Evolutionary conservation across 2,888 invertebrate genomes (phyloP).

Genomic region (Dioctria linearis): DNA sequence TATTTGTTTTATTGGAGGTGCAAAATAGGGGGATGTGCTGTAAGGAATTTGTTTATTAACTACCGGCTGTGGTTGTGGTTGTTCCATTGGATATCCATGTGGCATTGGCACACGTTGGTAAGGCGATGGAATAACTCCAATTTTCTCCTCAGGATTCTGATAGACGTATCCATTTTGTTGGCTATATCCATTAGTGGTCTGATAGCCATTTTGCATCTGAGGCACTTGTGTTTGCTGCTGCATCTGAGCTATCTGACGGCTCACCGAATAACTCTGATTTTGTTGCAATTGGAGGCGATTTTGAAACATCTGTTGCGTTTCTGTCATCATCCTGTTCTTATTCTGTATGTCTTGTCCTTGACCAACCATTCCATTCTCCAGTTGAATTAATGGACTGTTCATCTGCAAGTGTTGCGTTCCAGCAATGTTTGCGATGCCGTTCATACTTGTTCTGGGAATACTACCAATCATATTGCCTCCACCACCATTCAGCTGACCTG

Average conservation of each 20-base stretch:
- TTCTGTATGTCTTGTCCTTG: constrained; percentile 58
- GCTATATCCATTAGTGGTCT: constrained; percentile 54
- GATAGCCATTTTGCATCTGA: constrained; percentile 48
- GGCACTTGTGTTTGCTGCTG: constrained; percentile 59
- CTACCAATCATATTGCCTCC: constrained; percentile 50
- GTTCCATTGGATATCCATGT: constrained; percentile 71
- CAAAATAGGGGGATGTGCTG: constrained; percentile 77
- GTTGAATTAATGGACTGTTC: constrained; percentile 55
- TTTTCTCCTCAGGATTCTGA: constrained; percentile 53
- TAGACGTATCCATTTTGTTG: constrained; percentile 59
- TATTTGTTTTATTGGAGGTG: constrained; percentile 76
- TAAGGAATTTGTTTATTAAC: constrained; percentile 68
- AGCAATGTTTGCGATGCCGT: constrained; percentile 67
- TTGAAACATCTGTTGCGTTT: constrained; percentile 48
- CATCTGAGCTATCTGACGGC: constrained; percentile 63
- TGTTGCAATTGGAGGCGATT: constrained; percentile 59
- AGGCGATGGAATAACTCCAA: constrained; percentile 68
- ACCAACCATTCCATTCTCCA: constrained; percentile 53
- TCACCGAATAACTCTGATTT: constrained; percentile 64
- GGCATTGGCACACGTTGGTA: constrained; percentile 78
- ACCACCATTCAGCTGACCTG: constrained; percentile 60
- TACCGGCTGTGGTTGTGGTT: constrained; percentile 65
- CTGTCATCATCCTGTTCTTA: constrained; percentile 57
- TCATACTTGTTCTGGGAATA: constrained; percentile 67
- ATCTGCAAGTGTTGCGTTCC: constrained; percentile 67